Evolutionary conservation across 2,797 vertebrate genomes (phyloP).

Genomic region (Octomys mimax): DNA sequence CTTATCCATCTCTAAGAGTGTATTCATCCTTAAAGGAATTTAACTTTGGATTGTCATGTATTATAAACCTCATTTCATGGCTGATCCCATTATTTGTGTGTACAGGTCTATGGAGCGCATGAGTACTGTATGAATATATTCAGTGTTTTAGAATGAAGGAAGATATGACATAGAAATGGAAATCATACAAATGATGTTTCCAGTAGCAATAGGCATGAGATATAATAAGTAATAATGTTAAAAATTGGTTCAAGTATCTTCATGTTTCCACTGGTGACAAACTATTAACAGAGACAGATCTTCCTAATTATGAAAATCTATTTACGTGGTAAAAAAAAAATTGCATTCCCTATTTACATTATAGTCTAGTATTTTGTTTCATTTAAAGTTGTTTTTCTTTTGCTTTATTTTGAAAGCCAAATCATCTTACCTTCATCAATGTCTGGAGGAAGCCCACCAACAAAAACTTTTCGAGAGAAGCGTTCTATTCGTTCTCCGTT

Average conservation of each 20-base stretch:
- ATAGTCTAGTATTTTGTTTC: background rate
- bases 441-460: constrained; percentile 98
- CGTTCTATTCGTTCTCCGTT: constrained; percentile 98
- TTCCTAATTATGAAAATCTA: background rate
- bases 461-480: constrained; percentile 98
- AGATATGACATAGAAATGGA: background rate
- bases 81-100: background rate
- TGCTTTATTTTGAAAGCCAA: background rate
- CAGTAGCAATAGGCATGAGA: background rate
- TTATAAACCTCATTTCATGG: background rate
- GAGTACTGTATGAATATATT: background rate
- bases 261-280: background rate
- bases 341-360: background rate
- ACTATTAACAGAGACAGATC: background rate
- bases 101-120: background rate
- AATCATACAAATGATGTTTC: constrained; percentile 20
- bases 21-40: constrained; percentile 11
- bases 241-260: background rate
- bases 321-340: background rate
- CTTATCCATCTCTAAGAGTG: background rate
- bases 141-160: background rate
- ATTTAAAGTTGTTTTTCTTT: background rate
- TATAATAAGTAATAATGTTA: constrained; percentile 3
- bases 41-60: background rate
- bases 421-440: constrained; percentile 96